phyloP scores from a whole-genome alignment of 2,888 invertebrate species.

The Cerastoderma edule region DNA sequence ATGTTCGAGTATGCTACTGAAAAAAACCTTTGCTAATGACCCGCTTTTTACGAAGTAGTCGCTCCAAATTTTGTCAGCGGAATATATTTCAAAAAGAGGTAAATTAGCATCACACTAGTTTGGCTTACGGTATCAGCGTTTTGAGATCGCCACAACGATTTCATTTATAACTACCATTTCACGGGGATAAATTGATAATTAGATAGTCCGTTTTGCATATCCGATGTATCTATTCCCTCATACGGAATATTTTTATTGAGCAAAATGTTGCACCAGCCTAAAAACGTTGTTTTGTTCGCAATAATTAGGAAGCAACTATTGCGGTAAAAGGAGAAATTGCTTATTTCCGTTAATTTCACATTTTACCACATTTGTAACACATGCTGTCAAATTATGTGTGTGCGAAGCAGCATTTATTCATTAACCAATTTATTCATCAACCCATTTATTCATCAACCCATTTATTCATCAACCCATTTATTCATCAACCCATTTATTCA shows the following conservation, averaged over 20 bases:
- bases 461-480: too few species aligned
- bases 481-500: too few species aligned
- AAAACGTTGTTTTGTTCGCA: neutral
- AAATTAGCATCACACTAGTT: constrained; percentile 54
- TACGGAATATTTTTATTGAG: too few species aligned
- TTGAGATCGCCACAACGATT: constrained; percentile 50
- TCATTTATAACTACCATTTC: constrained; percentile 50
- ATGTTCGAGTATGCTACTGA: too few species aligned
- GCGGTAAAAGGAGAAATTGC: constrained; percentile 10
- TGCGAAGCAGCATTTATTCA: too few species aligned
- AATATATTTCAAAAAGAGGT: constrained; percentile 30
- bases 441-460: too few species aligned
- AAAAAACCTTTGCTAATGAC: too few species aligned
- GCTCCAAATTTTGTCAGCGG: constrained; percentile 50
- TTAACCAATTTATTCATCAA: too few species aligned
- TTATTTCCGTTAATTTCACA: neutral
- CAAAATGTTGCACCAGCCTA: too few species aligned
- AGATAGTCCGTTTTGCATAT: constrained; percentile 13
- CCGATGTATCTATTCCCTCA: too few species aligned
- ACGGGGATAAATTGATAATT: constrained; percentile 12
- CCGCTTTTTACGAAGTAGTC: too few species aligned
- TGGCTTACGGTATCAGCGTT: constrained; percentile 41
- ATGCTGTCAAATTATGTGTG: too few species aligned
- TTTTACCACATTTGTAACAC: constrained; percentile 7
- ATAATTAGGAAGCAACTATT: neutral